Conservation (phyloP, 1,140 invertebrate species). For the Drosophila lacertosa region DNA sequence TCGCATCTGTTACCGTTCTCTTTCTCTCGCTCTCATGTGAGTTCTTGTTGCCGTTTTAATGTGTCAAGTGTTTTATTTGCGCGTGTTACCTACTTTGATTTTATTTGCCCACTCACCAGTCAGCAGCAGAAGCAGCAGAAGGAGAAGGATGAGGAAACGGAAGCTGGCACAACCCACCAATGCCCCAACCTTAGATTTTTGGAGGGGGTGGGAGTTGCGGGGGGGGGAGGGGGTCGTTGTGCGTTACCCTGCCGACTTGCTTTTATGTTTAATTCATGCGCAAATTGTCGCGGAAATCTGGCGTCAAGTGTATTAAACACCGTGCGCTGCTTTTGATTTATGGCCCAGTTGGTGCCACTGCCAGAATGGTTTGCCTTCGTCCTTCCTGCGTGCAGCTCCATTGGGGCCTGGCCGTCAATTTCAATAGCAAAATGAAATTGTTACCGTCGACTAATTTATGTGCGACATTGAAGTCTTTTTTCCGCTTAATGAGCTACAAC, state of each 20-base stretch:
- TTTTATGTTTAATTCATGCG: constrained; percentile 83
- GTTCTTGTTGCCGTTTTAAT: constrained; percentile 75
- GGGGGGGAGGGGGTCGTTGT: constrained; percentile 2
- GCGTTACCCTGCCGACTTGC: constrained; percentile 58
- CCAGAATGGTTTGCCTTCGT: neutral
- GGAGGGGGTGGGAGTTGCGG: neutral
- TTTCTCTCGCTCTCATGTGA: constrained; percentile 37
- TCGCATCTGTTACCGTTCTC: neutral
- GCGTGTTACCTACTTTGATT: constrained; percentile 82
- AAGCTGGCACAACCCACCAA: constrained; percentile 11
- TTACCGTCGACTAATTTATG: constrained; percentile 73
- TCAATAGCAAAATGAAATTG: constrained; percentile 76
- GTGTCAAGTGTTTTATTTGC: constrained; percentile 83
- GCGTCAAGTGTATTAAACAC: constrained; percentile 81
- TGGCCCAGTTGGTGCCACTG: constrained; percentile 52
- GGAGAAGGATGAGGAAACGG: too few species aligned
- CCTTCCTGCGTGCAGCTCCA: neutral
- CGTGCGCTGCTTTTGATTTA: constrained; percentile 78
- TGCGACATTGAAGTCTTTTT: constrained; percentile 40
- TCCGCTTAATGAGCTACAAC: constrained; percentile 34
- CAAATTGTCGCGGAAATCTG: constrained; percentile 83
- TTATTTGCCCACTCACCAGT: constrained; percentile 67
- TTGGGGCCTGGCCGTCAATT: constrained; percentile 62
- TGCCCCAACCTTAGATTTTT: constrained; percentile 3
- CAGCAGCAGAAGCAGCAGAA: constrained; percentile 11